Conservation (phyloP, 2,888 invertebrate species). For the Drosophila siamana region DNA sequence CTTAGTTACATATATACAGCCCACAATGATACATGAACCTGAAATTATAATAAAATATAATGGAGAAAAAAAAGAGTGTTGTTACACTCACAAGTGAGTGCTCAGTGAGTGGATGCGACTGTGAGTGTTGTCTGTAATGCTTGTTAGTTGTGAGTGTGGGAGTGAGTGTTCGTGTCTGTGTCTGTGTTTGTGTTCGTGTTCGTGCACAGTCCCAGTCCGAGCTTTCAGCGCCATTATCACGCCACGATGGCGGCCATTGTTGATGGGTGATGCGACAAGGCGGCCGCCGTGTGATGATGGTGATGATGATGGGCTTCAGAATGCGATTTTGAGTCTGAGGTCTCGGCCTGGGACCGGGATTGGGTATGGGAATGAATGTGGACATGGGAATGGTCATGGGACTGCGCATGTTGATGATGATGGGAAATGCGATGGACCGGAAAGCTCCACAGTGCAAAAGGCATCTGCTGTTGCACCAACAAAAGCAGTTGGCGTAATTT, state of each 20-base stretch:
- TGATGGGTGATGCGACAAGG: slow-evolving; percentile 48
- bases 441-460: slow-evolving; percentile 78
- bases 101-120: neutral
- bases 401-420: slow-evolving; percentile 23
- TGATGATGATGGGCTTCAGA: slow-evolving; percentile 30
- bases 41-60: neutral
- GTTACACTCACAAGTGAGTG: slow-evolving; percentile 2
- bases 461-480: slow-evolving; percentile 79
- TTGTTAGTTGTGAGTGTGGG: slow-evolving; percentile 10
- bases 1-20: slow-evolving; percentile 62
- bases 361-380: slow-evolving; percentile 25
- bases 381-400: slow-evolving; percentile 20
- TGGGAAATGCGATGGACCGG: slow-evolving; percentile 77
- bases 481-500: slow-evolving; percentile 79
- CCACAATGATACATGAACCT: slow-evolving; percentile 22
- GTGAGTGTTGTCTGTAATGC: slow-evolving; percentile 1
- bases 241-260: slow-evolving; percentile 70
- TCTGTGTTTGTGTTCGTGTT: neutral
- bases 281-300: slow-evolving; percentile 27
- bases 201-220: slow-evolving; percentile 42
- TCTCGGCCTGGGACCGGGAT: slow-evolving; percentile 8
- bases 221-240: slow-evolving; percentile 65
- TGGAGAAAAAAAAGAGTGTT: neutral
- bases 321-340: slow-evolving; percentile 18
- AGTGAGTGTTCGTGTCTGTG: slow-evolving; percentile 6